Evolutionary conservation across 2,113 vertebrate genomes (phyloP), one percentile per base, ranked within the genome.

Genomic region (Procavia capensis): DNA sequence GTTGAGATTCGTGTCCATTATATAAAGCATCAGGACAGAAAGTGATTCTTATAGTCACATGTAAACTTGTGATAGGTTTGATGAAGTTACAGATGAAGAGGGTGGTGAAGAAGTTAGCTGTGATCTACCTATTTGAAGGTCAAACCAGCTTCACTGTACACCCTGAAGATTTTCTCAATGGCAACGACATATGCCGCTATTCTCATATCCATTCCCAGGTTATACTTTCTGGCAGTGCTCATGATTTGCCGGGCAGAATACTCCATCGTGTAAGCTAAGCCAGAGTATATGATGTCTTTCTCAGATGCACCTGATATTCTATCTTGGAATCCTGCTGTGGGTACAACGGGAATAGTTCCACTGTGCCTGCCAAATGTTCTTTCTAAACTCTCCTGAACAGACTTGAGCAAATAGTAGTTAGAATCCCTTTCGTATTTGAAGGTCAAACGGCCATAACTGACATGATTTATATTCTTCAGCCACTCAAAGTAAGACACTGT

Each of bases 381-480:
- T 98, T 99, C 99, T 96, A 99, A 98, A 96, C 99, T 99, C 95
- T 99, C 99, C 97, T 99, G 99, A 85, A 99, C 99, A 92, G 99
- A 99, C 98, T 99, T 99, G 43, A 99, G 99, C 94, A 99, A 99
- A 97, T 99, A 99, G 97, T 99, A 99, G 98, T 99, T 99, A 36
- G 99, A 99, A 97, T 99, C 99, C 39, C 99, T 98, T 97, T 99
- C 99, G 2, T 99, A 99, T 96, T 99, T 99, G 98, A 99, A 99
- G 97, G 99, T 99, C 97, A 99, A 98, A 66, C 98, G 98, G 27
- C 99, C 99, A 16, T 99, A 99, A 97, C 99, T 99, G 98, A 99
- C 99, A 0, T 99, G 99, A 95, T 99, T 99, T 96, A 99, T 98
- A 95, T 99, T 99, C 98, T 99, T 99, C 98, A 99, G 94, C 99